Evolutionary conservation across 1,140 invertebrate species (phyloP).

Genomic region (Mamestra configurata): DNA sequence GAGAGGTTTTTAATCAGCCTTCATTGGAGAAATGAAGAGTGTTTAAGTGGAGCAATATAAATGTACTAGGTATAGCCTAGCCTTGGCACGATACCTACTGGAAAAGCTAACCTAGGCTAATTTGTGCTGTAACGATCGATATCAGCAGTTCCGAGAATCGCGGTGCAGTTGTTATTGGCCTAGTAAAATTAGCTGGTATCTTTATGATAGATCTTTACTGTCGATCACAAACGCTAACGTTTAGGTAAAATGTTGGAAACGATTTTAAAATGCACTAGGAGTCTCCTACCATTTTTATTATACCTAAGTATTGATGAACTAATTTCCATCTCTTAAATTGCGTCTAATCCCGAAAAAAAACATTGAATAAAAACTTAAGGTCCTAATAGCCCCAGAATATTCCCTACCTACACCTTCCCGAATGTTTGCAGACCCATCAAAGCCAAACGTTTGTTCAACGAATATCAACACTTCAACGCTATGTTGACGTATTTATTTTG

Average conservation of each 20-base stretch:
- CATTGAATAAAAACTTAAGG: not conserved
- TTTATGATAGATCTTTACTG: not conserved
- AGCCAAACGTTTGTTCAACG: not conserved
- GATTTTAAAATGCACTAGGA: not conserved
- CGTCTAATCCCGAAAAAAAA: not conserved
- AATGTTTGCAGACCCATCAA: slow-evolving; percentile 25
- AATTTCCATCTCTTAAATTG: too few relatives aligned
- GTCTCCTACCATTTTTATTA: too few relatives aligned
- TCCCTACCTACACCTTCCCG: not conserved
- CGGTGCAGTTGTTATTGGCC: slow-evolving; percentile 1
- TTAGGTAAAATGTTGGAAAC: not conserved
- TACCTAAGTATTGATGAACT: too few relatives aligned
- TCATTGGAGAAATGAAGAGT: slow-evolving; percentile 23
- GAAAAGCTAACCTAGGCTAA: slow-evolving; percentile 20
- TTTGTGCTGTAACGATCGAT: slow-evolving; percentile 17
- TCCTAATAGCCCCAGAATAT: too few relatives aligned
- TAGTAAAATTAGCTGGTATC: not conserved
- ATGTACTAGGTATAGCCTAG: not conserved
- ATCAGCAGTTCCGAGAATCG: slow-evolving; percentile 21
- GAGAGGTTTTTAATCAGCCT: slow-evolving; percentile 26
- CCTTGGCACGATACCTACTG: not conserved
- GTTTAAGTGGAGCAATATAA: not conserved
- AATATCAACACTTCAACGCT: slow-evolving; percentile 29
- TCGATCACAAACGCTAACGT: not conserved
- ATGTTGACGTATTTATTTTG: slow-evolving; percentile 20